These are phyloP conservation scores for Heliconius melpomene DNA, from an alignment of 1,140 invertebrate species.

Conservation along the genomic window DNA sequence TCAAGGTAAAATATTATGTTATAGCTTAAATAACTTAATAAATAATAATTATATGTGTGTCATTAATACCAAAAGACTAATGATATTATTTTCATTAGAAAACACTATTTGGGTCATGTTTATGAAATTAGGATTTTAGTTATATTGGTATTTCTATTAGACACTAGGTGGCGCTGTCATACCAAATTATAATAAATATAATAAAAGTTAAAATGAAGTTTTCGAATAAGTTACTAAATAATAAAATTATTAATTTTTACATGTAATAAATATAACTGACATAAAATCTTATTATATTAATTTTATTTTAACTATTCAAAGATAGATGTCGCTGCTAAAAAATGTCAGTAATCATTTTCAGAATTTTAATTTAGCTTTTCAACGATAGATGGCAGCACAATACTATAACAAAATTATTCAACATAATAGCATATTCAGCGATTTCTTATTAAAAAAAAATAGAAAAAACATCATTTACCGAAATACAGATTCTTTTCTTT, in stretches of 20 bases:
- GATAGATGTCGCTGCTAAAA: constrained; percentile 14
- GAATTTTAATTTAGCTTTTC: not conserved
- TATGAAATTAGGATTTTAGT: no score
- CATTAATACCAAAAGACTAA: no score
- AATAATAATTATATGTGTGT: no score
- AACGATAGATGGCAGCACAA: not conserved
- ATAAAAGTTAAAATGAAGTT: not conserved
- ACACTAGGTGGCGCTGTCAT: constrained; percentile 1
- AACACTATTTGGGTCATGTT: no score
- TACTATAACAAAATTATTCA: not conserved
- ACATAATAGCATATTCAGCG: not conserved
- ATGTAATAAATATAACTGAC: no score
- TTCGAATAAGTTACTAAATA: no score
- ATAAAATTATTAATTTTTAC: no score
- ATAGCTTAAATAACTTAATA: no score
- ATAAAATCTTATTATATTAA: not conserved
- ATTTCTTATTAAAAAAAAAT: not conserved
- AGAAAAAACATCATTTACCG: no score
- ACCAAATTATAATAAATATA: not conserved
- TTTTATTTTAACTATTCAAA: not conserved
- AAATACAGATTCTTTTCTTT: no score
- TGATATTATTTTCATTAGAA: no score
- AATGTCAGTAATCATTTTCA: not conserved
- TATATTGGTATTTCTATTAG: not conserved
- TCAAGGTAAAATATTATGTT: no score